Evolutionary conservation across 2,113 vertebrate species (phyloP).

Genomic region (Coregonus clupeaformis): DNA sequence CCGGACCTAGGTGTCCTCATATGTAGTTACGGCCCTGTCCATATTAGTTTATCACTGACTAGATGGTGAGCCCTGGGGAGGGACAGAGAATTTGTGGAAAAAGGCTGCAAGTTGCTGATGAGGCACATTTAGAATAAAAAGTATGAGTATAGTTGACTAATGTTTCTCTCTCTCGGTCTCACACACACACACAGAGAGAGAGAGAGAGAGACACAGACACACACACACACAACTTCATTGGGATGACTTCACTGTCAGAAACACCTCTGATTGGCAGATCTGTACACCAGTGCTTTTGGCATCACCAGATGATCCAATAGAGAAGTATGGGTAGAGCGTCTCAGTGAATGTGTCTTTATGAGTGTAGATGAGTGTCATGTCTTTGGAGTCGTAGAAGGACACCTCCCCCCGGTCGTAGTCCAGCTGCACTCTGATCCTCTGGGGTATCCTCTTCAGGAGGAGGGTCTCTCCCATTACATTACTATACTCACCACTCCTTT

Average conservation of each 20-base stretch:
- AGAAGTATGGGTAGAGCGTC: constrained; percentile 6
- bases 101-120: no score
- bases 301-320: not conserved
- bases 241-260: not conserved
- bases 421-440: not conserved
- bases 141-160: no score
- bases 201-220: no score
- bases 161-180: no score
- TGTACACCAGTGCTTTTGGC: not conserved
- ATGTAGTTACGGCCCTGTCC: no score
- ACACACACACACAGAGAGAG: no score
- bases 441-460: not conserved
- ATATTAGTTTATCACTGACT: no score
- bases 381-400: not conserved
- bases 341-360: constrained; percentile 9
- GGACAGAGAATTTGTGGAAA: no score
- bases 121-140: no score
- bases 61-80: no score
- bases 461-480: not conserved
- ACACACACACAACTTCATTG: no score
- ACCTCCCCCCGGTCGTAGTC: constrained; percentile 4
- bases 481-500: not conserved
- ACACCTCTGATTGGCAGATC: not conserved
- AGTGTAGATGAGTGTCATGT: constrained; percentile 2
- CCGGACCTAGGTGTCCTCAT: no score